Conservation (phyloP, 1,140 invertebrate species). For the Anthonomus grandis region DNA sequence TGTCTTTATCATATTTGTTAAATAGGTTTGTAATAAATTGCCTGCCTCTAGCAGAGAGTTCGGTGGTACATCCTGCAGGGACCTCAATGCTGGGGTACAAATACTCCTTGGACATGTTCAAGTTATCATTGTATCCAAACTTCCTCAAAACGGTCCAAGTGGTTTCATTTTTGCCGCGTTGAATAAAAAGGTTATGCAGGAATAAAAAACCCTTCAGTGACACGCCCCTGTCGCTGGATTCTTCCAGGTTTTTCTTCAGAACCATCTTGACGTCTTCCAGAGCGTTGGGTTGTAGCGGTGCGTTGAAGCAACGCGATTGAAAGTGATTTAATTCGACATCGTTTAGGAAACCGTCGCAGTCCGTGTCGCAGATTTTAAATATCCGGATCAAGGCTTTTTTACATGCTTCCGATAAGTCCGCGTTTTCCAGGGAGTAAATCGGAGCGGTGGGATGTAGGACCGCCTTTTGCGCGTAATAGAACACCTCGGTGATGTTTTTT, state of each 20-base stretch:
- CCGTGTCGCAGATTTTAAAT: slow-evolving; percentile 97
- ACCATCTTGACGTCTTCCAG: slow-evolving; percentile 96
- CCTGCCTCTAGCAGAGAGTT: slow-evolving; percentile 88
- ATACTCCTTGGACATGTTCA: slow-evolving; percentile 89
- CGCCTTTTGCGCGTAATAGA: slow-evolving; percentile 99
- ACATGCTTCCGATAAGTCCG: slow-evolving; percentile 94
- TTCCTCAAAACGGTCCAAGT: slow-evolving; percentile 99
- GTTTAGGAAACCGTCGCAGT: slow-evolving; percentile 94
- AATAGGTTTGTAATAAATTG: slow-evolving; percentile 89
- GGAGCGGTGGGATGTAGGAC: slow-evolving; percentile 96
- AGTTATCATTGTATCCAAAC: slow-evolving; percentile 96
- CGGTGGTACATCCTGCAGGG: slow-evolving; percentile 84
- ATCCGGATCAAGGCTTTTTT: slow-evolving; percentile 91
- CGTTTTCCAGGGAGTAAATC: slow-evolving; percentile 91
- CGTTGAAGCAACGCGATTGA: slow-evolving; percentile 95
- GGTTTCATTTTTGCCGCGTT: slow-evolving; percentile 96
- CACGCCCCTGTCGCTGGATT: slow-evolving; percentile 90
- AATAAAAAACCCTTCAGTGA: slow-evolving; percentile 96
- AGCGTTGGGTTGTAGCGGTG: slow-evolving; percentile 90
- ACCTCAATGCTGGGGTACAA: slow-evolving; percentile 83
- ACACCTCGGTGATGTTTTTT: slow-evolving; percentile 98
- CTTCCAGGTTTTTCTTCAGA: slow-evolving; percentile 84
- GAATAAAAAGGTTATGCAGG: slow-evolving; percentile 96
- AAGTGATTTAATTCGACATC: slow-evolving; percentile 97
- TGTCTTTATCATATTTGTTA: slow-evolving; percentile 89